Conservation (phyloP, 2,888 invertebrate species). For the Gymnoscelis rufifasciata region DNA sequence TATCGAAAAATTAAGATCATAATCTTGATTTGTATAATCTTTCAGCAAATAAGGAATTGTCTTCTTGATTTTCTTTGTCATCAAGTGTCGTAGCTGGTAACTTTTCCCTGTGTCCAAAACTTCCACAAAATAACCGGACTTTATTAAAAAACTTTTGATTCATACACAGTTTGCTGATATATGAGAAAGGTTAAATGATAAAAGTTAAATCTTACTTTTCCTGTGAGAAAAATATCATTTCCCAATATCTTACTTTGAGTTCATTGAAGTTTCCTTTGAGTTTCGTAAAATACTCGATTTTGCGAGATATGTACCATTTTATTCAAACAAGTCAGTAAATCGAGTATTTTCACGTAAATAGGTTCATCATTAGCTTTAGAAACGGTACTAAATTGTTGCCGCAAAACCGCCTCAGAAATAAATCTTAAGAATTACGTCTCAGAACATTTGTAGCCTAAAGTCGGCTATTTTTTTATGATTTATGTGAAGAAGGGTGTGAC, state of each 20-base stretch:
- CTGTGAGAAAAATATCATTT: slow-evolving; percentile 8
- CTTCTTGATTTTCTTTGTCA: not conserved
- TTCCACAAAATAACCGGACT: slow-evolving; percentile 23
- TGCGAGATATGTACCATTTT: too few species aligned
- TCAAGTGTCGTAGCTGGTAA: not conserved
- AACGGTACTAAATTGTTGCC: not conserved
- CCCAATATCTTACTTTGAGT: slow-evolving; percentile 1
- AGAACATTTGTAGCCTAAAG: slow-evolving; percentile 17
- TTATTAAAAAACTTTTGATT: slow-evolving; percentile 32
- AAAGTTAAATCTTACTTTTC: slow-evolving; percentile 26
- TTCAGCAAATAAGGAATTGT: too few species aligned
- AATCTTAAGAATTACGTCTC: slow-evolving; percentile 18
- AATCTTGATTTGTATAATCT: too few species aligned
- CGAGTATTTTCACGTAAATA: not conserved
- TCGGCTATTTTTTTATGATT: slow-evolving; percentile 26
- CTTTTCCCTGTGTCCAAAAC: slow-evolving; percentile 6
- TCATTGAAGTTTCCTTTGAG: slow-evolving; percentile 1
- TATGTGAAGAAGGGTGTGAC: slow-evolving; percentile 25
- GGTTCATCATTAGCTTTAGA: not conserved
- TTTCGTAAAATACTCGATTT: not conserved
- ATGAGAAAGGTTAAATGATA: slow-evolving; percentile 31
- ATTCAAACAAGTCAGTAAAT: not conserved
- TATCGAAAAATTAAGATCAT: too few species aligned
- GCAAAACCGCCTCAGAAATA: slow-evolving; percentile 6
- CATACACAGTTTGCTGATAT: slow-evolving; percentile 28